Evolutionary conservation across 2,113 vertebrate genomes (phyloP), one percentile per base, ranked within the genome.

Genomic region (Eidolon helvum): DNA sequence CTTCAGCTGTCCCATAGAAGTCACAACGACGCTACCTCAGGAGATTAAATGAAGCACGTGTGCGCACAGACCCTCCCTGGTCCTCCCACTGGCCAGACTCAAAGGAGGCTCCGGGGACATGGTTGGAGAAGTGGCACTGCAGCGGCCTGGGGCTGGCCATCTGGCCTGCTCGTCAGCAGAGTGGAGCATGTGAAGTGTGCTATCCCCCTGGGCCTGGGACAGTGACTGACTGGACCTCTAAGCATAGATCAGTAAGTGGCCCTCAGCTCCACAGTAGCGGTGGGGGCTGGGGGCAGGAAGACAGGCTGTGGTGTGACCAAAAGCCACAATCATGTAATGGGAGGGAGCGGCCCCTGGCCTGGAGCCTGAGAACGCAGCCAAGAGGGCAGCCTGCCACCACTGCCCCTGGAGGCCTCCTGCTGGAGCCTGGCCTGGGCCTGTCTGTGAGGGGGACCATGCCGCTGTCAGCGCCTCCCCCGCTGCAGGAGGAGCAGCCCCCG

Each of bases 391-490:
- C 63, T 33, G 87, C 61, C 83, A 33, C 40, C 38, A 0, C 35
- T 8, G 48, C 21, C 80, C 48, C 10, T 11, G 8, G n/a, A 90
- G 68, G 48, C 53, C 82, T 74, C 83, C 38, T 24, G 18, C 10
- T 28, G 71, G 79, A 84, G 19, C 12, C 48, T 9, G 15, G 59
- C 74, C 63, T 12, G 38, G 57, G 11, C 43, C 50, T 24, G 10
- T 48, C 53, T 2, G 30, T 0, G 30, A 43, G 65, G 3, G 57
- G 38, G 15, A 0, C 0, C 0, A 0, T 1, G 11, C 0, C 3
- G 50, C 43, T 26, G 26, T n/a, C 38, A 26, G 33, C 0, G 2
- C n/a, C 57, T 35, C 68, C n/a, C 35, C 35, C 5, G 0, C 74
- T 1, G 14, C 2, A 5, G 71, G 18, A 74, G 11, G 15, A 72